A percentile compares a stretch with the other conserved stretches of the same genome.
Conservation (phyloP, 2,797 vertebrate genomes). For the Threskiornis aethiopicus region DNA sequence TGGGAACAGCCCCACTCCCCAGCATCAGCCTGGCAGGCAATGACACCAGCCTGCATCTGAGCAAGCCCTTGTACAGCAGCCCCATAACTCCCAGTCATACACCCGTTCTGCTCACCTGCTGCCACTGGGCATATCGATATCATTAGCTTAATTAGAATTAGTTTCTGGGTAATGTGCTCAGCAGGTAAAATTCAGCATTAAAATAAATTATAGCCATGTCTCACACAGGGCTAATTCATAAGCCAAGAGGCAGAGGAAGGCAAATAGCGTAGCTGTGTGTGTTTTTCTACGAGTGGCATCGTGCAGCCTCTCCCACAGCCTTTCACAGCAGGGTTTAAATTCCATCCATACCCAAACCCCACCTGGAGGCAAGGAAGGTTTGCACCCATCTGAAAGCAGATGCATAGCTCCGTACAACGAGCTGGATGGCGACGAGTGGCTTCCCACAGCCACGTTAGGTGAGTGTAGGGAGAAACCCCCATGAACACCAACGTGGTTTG, state of each 20-base stretch:
- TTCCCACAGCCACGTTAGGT: neutral
- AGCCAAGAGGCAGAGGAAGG: neutral
- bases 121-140: fast-evolving
- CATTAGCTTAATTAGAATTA: neutral
- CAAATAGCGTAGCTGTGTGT: fast-evolving
- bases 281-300: neutral
- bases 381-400: neutral
- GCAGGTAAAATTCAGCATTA: neutral
- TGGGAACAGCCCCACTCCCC: fast-evolving
- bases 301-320: neutral
- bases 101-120: neutral
- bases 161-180: neutral
- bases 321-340: neutral
- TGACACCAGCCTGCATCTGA: fast-evolving
- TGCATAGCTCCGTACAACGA: neutral
- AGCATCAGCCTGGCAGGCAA: fast-evolving
- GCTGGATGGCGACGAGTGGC: fast-evolving
- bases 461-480: neutral
- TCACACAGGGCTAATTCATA: neutral
- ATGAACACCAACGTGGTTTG: fast-evolving
- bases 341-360: neutral
- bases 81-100: fast-evolving
- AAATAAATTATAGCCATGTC: neutral
- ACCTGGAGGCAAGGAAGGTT: neutral
- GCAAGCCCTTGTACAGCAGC: neutral